phyloP scores from a whole-genome alignment of 2,113 vertebrate species.

The Gymnorhina tibicen region DNA sequence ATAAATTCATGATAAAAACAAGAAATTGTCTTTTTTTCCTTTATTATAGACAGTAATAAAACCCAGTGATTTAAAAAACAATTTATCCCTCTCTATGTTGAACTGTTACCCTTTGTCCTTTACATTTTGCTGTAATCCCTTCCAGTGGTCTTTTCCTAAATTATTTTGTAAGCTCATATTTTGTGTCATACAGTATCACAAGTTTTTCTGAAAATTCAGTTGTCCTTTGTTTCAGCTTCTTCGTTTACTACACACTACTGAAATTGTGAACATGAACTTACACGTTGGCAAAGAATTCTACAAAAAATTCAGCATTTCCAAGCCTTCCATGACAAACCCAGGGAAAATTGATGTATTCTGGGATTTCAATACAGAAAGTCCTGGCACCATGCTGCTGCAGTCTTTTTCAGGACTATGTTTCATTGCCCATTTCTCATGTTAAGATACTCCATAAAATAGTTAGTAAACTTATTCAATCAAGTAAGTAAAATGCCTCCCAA shows the following conservation, averaged over 20 bases:
- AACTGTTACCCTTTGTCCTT: not conserved
- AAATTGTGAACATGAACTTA: constrained; percentile 17
- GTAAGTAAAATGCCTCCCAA: not conserved
- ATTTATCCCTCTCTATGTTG: not conserved
- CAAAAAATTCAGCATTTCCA: not conserved
- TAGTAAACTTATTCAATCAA: not conserved
- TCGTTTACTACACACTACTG: not conserved
- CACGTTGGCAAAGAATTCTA: not conserved
- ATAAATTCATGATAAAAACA: not conserved
- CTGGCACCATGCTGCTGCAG: not conserved
- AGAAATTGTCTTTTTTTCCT: not conserved
- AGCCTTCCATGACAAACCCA: not conserved
- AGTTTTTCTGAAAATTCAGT: constrained; percentile 11
- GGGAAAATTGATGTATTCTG: not conserved
- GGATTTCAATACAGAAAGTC: not conserved
- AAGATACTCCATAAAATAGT: not conserved
- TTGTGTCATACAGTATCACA: not conserved
- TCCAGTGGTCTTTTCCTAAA: not conserved
- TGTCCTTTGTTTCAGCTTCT: not conserved
- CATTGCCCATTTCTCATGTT: not conserved
- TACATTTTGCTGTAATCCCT: not conserved
- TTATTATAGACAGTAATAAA: not conserved
- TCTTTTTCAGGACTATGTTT: not conserved
- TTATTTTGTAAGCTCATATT: constrained; percentile 23
- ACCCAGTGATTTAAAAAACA: not conserved